phyloP scores from a whole-genome alignment of 2,888 invertebrate species.

The Apantesis nais region DNA sequence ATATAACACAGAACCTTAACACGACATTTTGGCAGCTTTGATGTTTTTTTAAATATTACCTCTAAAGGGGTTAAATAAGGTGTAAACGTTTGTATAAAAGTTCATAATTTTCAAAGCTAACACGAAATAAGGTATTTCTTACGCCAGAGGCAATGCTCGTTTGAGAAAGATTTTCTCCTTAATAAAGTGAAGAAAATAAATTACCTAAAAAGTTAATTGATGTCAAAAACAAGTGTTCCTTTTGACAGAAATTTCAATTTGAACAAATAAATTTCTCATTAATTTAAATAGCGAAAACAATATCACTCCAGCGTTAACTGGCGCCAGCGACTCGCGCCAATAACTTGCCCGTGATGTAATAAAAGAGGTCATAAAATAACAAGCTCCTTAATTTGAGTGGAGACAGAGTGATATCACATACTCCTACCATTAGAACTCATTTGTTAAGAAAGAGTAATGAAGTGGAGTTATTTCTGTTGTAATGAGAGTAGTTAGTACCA shows the following conservation, averaged over 20 bases:
- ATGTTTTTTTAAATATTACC: too few relatives aligned
- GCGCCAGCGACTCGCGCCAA: constrained; percentile 9
- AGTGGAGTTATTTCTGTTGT: constrained; percentile 6
- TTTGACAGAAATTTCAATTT: background rate
- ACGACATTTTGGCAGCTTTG: too few relatives aligned
- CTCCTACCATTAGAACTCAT: constrained; percentile 6
- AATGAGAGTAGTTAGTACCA: background rate
- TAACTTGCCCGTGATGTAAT: background rate
- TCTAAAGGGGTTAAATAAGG: too few relatives aligned
- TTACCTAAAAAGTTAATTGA: too few relatives aligned
- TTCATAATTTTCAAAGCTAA: too few relatives aligned
- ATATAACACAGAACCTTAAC: too few relatives aligned
- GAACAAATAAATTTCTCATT: constrained; percentile 6
- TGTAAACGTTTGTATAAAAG: too few relatives aligned
- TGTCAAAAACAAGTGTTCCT: too few relatives aligned
- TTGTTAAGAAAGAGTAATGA: constrained; percentile 15
- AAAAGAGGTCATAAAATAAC: constrained; percentile 18
- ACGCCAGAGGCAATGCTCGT: too few relatives aligned
- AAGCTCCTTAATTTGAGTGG: constrained; percentile 15
- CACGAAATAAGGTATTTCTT: too few relatives aligned
- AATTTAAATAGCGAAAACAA: constrained; percentile 6
- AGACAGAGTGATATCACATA: constrained; percentile 1
- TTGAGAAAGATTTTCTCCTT: too few relatives aligned
- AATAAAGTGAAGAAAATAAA: too few relatives aligned
- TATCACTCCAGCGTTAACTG: constrained; percentile 1